These are phyloP conservation scores for Pemphredon lugubris DNA, from an alignment of 2,888 invertebrate genomes.

Conservation along the genomic window DNA sequence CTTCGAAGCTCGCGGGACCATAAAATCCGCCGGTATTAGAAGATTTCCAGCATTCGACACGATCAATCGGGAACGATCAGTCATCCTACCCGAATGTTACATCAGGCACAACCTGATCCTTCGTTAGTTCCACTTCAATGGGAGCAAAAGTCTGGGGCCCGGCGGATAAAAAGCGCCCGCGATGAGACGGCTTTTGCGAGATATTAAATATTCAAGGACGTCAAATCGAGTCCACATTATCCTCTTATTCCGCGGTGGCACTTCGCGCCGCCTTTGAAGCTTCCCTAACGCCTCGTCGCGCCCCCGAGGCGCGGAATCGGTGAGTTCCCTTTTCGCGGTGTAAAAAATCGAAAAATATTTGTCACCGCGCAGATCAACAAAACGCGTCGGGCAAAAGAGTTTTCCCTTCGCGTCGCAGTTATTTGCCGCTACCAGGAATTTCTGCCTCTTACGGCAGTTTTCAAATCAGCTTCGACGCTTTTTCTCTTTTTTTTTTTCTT, in stretches of 20 bases:
- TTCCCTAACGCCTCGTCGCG: slow-evolving; percentile 45
- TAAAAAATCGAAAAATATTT: slow-evolving; percentile 67
- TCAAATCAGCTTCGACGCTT: slow-evolving; percentile 17
- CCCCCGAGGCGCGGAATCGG: slow-evolving; percentile 32
- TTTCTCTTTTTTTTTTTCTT: too few species aligned
- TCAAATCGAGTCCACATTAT: slow-evolving; percentile 65
- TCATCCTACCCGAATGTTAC: slow-evolving; percentile 30
- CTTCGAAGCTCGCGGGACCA: slow-evolving; percentile 33
- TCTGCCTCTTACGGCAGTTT: slow-evolving; percentile 8
- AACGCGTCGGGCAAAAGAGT: slow-evolving; percentile 32
- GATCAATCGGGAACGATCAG: slow-evolving; percentile 51
- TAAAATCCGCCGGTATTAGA: slow-evolving; percentile 46
- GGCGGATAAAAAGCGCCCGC: slow-evolving; percentile 37
- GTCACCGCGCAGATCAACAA: slow-evolving; percentile 62
- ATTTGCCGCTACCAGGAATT: slow-evolving; percentile 9
- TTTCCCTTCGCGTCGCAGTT: slow-evolving; percentile 24
- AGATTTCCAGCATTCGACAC: slow-evolving; percentile 19
- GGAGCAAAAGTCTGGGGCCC: slow-evolving; percentile 33
- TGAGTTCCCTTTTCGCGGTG: slow-evolving; percentile 45
- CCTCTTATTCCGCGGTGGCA: slow-evolving; percentile 63
- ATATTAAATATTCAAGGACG: slow-evolving; percentile 72
- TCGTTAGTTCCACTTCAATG: slow-evolving; percentile 54
- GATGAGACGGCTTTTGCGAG: slow-evolving; percentile 51
- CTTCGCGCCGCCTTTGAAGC: slow-evolving; percentile 54
- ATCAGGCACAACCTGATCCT: slow-evolving; percentile 37